Evolutionary conservation across 1,140 invertebrate species (phyloP), one percentile per base, ranked within the genome.

Genomic region (Cotesia glomerata): DNA sequence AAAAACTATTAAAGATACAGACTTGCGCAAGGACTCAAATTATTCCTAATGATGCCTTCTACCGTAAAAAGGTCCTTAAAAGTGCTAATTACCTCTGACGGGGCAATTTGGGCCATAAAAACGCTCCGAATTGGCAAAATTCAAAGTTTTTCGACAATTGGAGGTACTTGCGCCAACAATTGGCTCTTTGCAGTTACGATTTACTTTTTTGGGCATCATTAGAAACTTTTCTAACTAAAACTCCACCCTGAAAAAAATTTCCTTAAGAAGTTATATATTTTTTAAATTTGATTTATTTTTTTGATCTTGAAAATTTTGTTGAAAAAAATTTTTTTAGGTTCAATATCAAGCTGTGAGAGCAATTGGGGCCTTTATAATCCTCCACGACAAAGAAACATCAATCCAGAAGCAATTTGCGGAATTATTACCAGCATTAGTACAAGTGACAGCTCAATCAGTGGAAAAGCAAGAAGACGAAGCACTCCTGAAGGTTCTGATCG

Each of bases 401-500:
- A 92, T 99, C 65, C 92, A 97, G 70, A 95, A 94, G 83, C 93
- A 96, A 78, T 97, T 99, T 79, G 87, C 90, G 63, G 96, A 98
- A 78, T 84, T 98, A 34, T 84, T 99, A 16, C 91, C 94, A 35
- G 90, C 90, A n/a, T 84, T 89, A 77, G 83, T 91, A 34, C 87
- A 94, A 90, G 91, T 94, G 18, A 91, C 95, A 39, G 91, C 91
- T 62, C 90, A 93, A 78, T 95, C 93, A 76, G 91, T 98, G 72
- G 91, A 94, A 77, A 91, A 92, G 63, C 91, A 94, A 80, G 94
- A 96, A 35, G 97, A 99, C 85, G 97, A 99, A 85, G 90, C 93
- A 54, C 85, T 99, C 9, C 82, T 99, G 0, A 97, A 99, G 88
- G 90, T 92, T 76, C 88, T 99, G 3, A 97, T 99, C 75, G 98